Evolutionary conservation across 2,888 invertebrate genomes (phyloP).

Genomic region (Epinotia ramella): DNA sequence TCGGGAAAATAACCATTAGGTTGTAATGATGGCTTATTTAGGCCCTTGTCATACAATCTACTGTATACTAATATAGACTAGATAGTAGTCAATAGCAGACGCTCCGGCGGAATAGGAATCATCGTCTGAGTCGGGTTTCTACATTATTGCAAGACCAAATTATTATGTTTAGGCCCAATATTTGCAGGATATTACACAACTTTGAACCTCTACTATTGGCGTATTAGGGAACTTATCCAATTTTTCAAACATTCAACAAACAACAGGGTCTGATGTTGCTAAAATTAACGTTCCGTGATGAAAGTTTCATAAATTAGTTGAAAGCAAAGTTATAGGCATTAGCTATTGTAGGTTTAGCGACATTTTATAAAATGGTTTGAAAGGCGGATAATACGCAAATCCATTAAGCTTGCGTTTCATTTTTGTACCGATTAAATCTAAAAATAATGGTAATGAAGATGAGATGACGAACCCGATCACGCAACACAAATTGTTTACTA

Average conservation of each 20-base stretch:
- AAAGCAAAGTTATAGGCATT: conserved; percentile 15
- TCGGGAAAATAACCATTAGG: too few relatives aligned
- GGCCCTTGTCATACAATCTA: too few relatives aligned
- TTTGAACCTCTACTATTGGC: too few relatives aligned
- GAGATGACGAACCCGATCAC: neutral
- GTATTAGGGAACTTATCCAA: neutral
- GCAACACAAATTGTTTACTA: neutral
- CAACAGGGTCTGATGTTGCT: neutral
- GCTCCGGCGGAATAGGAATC: too few relatives aligned
- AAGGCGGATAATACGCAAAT: neutral
- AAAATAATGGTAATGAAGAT: neutral
- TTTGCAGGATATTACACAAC: too few relatives aligned
- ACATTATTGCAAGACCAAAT: too few relatives aligned
- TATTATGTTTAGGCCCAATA: too few relatives aligned
- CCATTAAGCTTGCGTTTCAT: neutral
- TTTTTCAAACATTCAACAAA: neutral
- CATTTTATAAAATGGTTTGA: conserved; percentile 2
- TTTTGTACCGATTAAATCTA: neutral
- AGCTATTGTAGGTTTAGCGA: conserved; percentile 1
- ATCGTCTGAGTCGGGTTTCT: too few relatives aligned
- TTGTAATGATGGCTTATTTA: too few relatives aligned
- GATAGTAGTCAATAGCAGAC: too few relatives aligned
- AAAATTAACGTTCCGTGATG: neutral
- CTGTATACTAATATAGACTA: too few relatives aligned
- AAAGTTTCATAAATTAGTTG: conserved; percentile 10